Percentiles rank a stretch among this genome's conserved stretches.
phyloP scores from a whole-genome alignment of 2,888 invertebrate genomes.

The Drosophila suboccidentalis region DNA sequence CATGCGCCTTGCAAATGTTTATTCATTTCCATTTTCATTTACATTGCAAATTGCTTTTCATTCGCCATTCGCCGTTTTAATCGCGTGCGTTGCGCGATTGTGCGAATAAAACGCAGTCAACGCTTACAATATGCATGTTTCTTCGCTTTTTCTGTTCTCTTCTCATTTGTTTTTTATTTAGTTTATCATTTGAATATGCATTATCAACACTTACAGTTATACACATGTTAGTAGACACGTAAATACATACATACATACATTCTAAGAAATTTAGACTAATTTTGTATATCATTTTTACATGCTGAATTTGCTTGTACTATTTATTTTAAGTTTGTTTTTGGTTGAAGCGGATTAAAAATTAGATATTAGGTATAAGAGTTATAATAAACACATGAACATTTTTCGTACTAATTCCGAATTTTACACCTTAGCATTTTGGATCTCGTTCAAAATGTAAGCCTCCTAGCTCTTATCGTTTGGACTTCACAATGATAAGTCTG shows the following conservation, averaged over 20 bases:
- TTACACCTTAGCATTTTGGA: too few species aligned
- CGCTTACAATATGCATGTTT: constrained; percentile 55
- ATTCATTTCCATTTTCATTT: constrained; percentile 64
- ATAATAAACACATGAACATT: too few species aligned
- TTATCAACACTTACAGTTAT: constrained; percentile 51
- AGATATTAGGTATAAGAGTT: too few species aligned
- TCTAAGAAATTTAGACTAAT: too few species aligned
- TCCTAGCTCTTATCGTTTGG: too few species aligned
- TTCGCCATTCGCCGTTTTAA: constrained; percentile 60
- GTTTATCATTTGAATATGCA: constrained; percentile 23
- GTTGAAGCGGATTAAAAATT: too few species aligned
- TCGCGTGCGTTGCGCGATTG: constrained; percentile 66
- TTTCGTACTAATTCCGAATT: too few species aligned
- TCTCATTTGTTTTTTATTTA: neutral
- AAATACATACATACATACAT: neutral
- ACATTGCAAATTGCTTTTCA: constrained; percentile 76
- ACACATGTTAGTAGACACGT: constrained; percentile 15
- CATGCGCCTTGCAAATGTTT: constrained; percentile 61
- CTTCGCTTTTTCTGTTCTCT: neutral
- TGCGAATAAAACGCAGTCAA: constrained; percentile 55
- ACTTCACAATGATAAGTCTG: too few species aligned
- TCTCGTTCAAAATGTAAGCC: too few species aligned
- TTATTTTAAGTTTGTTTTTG: too few species aligned
- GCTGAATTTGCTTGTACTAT: too few species aligned
- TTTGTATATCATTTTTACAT: too few species aligned